phyloP scores from a whole-genome alignment of 2,113 vertebrate species.

The Esox niger region DNA sequence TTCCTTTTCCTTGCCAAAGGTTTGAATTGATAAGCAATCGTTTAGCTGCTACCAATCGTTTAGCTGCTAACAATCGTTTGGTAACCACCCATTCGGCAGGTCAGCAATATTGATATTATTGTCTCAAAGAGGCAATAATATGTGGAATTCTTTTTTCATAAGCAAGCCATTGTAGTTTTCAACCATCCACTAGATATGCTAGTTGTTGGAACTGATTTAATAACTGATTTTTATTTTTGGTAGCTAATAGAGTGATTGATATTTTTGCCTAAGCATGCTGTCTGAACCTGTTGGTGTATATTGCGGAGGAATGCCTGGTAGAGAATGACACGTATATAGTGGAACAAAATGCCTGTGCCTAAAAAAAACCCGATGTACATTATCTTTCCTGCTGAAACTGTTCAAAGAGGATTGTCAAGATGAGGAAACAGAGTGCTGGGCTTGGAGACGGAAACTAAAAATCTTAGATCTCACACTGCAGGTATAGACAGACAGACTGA shows the following conservation, averaged over 20 bases:
- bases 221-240: conserved; percentile 70
- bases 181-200: conserved; percentile 60
- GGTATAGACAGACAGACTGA: conserved; percentile 46
- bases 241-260: conserved; percentile 73
- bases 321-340: conserved; percentile 58
- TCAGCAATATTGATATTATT: conserved; percentile 62
- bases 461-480: conserved; percentile 40
- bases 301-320: conserved; percentile 72
- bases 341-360: conserved; percentile 74
- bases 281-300: conserved; percentile 70
- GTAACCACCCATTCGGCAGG: conserved; percentile 49
- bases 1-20: conserved; percentile 58
- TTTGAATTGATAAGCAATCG: conserved; percentile 74
- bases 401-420: conserved; percentile 61
- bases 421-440: conserved; percentile 57
- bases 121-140: conserved; percentile 52
- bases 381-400: conserved; percentile 58
- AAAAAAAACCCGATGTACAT: conserved; percentile 71
- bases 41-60: too few relatives aligned
- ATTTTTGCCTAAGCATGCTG: conserved; percentile 74
- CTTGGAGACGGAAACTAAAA: conserved; percentile 44
- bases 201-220: conserved; percentile 46
- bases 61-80: conserved; percentile 76
- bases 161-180: conserved; percentile 64
- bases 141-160: conserved; percentile 49